Base-by-base conservation (phyloP, 1,140 invertebrate genomes). In the Mesaphorura yosii region DNA sequence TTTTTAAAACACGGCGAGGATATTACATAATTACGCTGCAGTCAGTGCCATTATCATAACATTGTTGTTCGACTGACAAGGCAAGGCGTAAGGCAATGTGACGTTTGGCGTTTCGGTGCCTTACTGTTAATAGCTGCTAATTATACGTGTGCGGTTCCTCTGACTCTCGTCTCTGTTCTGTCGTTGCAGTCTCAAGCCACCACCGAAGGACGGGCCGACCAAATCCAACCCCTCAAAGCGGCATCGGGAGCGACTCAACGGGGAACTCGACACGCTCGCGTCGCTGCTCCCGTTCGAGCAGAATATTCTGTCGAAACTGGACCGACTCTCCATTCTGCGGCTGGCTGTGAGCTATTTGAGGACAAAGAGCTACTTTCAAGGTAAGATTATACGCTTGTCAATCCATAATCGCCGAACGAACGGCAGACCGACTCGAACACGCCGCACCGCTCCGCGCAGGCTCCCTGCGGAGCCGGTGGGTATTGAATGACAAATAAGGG, bases 311-410 rank as follows among this genome's bases (percentile, higher is more conserved):
- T 92, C 88, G 67, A 97, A 98, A 75, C 75, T 99, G 65, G 95
- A 99, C 75, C 82, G 96, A 65, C 82, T 99, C 22, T 95, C 91
- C 66, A 97, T 99, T 63, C 78, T 99, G 50, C 77, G 95, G 65
- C 81, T 98, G 49, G 93, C 91, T 47, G 95, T 98, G 70, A 93
- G 89, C 73, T 98, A 97, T 72, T 81, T 98, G 58, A 78, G 93
- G 58, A 98, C 93, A 64, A 98, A 98, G 76, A 94, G 89, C 72
- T 97, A 97, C 75, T 98, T 98, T 75, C 91, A 96, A 88, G 89
- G 94, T 97, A 72, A 78, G 80, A 68, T 19, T 53, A 57, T n/a
- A 34, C 3, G n/a, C n/a, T n/a, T n/a, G n/a, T n/a, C n/a, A n/a
- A n/a, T n/a, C n/a, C n/a, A n/a, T n/a, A n/a, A n/a, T n/a, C n/a